Evolutionary conservation across 92 coral and sea anemone species (phyloP).

Genomic region (Anthopleura xanthogrammica): DNA sequence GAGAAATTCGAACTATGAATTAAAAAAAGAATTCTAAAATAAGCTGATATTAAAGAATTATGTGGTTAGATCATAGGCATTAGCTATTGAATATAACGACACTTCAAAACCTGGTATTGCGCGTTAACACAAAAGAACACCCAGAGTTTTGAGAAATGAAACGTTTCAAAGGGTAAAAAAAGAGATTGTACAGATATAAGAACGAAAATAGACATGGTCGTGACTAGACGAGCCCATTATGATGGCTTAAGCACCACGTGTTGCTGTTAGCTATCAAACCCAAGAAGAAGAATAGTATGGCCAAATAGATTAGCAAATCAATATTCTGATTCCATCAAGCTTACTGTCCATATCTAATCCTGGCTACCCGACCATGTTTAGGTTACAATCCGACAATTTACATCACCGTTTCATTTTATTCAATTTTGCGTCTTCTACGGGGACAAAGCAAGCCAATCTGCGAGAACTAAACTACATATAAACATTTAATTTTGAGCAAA

Average conservation of each 20-base stretch:
- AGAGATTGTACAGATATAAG: constrained; percentile 12
- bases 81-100: not conserved
- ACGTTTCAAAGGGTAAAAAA: not conserved
- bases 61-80: not conserved
- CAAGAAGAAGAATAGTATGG: not conserved
- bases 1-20: not conserved
- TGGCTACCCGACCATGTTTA: constrained; percentile 10
- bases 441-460: not conserved
- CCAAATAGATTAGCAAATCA: constrained; percentile 22
- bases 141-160: not conserved
- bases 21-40: not conserved
- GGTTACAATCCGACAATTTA: not conserved
- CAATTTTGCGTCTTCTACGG: not conserved
- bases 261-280: constrained; percentile 4
- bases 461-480: not conserved
- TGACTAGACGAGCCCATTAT: constrained; percentile 12
- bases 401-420: not conserved
- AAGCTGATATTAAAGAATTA: not conserved
- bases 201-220: constrained; percentile 6
- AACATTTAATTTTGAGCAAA: not conserved
- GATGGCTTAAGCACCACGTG: constrained; percentile 21
- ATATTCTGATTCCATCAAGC: constrained; percentile 21
- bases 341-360: constrained; percentile 15
- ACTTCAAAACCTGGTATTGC: not conserved
- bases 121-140: not conserved